Base-by-base conservation (phyloP, 1,140 invertebrate genomes). In the Tetragonula clypearis region DNA sequence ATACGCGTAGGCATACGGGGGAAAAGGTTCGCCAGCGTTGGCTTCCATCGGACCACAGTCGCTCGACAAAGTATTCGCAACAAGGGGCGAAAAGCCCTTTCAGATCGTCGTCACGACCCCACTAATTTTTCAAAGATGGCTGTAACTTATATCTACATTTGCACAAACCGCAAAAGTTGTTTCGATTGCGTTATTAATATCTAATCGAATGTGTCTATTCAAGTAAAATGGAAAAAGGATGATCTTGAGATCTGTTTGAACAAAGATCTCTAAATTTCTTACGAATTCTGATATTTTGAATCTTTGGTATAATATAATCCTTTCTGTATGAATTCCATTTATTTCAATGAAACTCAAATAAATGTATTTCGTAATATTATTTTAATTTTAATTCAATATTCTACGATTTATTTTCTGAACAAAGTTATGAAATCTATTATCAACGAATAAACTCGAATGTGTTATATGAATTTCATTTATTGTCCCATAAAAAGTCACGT, bases 11-110 rank as follows among this genome's bases (percentile, higher is more conserved):
- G 81, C 84, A 88, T 81, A 88, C 76, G 79, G 68, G 90, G 90
- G 85, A 77, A 49, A 83, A 62, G 84, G 90, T 86, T 90, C 84
- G 88, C 86, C 87, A 77, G 35, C 81, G 82, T 71, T 86, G 88
- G 91, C 92, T 93, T 89, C 91, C 90, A 90, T 93, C 92, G 90
- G 91, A 93, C 93, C 93, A 84, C 93, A 93, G 91, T 92, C 91
- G 90, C 89, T 87, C 89, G 81, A 86, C 91, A 90, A 93, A 92
- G 92, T 93, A 93, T 93, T 92, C 86, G 74, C 81, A 91, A 93
- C 92, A 93, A 93, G 92, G 92, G 91, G 87, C 83, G 76, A 53
- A 76, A 85, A 86, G 78, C 89, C 75, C 79, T 84, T 86, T 82
- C 82, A 71, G 77, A 71, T 85, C 88, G 83, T 83, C 84, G 82